Evolutionary conservation across 2,888 invertebrate genomes (phyloP).

Genomic region (Oxystoma pomonae): DNA sequence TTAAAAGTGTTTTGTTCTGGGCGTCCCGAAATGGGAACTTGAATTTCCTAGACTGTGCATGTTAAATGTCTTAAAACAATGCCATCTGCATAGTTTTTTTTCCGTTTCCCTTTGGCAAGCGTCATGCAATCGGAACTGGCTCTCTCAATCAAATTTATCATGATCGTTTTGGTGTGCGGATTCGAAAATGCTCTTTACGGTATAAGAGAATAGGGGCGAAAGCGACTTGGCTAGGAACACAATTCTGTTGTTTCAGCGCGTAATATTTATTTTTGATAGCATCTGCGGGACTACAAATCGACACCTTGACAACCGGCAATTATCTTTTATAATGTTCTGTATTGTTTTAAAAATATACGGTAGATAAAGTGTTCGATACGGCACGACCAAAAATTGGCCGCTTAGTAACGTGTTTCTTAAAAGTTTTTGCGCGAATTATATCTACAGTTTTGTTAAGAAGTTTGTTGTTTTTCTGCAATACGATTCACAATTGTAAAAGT

Average conservation of each 20-base stretch:
- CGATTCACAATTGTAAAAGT: too few relatives aligned
- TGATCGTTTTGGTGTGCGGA: slow-evolving; percentile 39
- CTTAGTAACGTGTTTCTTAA: too few relatives aligned
- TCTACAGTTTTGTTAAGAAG: too few relatives aligned
- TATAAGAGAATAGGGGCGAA: slow-evolving; percentile 31
- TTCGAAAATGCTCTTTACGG: slow-evolving; percentile 39
- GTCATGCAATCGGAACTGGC: slow-evolving; percentile 49
- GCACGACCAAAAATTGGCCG: slow-evolving; percentile 38
- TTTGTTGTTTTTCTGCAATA: too few relatives aligned
- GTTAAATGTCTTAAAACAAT: too few relatives aligned
- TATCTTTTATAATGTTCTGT: slow-evolving; percentile 46
- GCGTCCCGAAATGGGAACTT: too few relatives aligned
- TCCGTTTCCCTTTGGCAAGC: slow-evolving; percentile 43
- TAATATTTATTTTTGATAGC: slow-evolving; percentile 50
- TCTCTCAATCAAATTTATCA: slow-evolving; percentile 50
- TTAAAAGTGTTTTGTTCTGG: too few relatives aligned
- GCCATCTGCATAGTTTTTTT: slow-evolving; percentile 48
- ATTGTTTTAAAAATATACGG: slow-evolving; percentile 43
- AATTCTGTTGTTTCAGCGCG: slow-evolving; percentile 45
- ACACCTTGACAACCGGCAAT: slow-evolving; percentile 50
- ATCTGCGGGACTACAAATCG: slow-evolving; percentile 49
- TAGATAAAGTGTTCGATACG: slow-evolving; percentile 33
- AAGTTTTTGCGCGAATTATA: too few relatives aligned
- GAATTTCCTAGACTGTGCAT: too few relatives aligned
- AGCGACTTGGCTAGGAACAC: slow-evolving; percentile 29